phyloP scores from a whole-genome alignment of 2,888 invertebrate species.

The Plagodis dolabraria region DNA sequence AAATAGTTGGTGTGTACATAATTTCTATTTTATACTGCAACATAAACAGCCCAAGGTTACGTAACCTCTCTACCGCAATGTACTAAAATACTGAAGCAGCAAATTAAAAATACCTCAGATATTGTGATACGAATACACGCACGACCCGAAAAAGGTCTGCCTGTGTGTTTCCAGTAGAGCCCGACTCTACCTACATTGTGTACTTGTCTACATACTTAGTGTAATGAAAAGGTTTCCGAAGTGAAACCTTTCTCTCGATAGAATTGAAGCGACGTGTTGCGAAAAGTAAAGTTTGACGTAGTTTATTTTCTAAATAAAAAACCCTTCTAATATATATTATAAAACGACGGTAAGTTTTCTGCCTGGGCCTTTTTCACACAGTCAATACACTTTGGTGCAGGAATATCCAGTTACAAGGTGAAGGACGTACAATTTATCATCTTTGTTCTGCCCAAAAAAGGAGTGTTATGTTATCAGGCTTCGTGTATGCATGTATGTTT shows the following conservation, averaged over 20 bases:
- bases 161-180: slow-evolving; percentile 35
- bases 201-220: slow-evolving; percentile 35
- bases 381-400: no score
- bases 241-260: slow-evolving; percentile 36
- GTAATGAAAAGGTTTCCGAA: slow-evolving; percentile 40
- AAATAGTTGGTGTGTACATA: no score
- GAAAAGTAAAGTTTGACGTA: slow-evolving; percentile 10
- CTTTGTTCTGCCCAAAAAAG: no score
- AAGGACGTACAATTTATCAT: no score
- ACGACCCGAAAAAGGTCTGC: slow-evolving; percentile 29
- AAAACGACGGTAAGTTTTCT: no score
- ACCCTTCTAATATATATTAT: no score
- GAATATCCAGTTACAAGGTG: no score
- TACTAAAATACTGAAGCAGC: slow-evolving; percentile 43
- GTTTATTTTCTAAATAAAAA: not conserved
- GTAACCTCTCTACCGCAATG: slow-evolving; percentile 18
- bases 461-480: no score
- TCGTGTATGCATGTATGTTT: no score
- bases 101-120: slow-evolving; percentile 62
- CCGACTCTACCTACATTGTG: slow-evolving; percentile 1
- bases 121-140: slow-evolving; percentile 46
- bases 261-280: slow-evolving; percentile 16
- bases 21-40: slow-evolving; percentile 26
- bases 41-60: slow-evolving; percentile 32
- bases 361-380: no score